phyloP scores from a whole-genome alignment of 2,797 vertebrate species.

The Pantherophis vulpinus region DNA sequence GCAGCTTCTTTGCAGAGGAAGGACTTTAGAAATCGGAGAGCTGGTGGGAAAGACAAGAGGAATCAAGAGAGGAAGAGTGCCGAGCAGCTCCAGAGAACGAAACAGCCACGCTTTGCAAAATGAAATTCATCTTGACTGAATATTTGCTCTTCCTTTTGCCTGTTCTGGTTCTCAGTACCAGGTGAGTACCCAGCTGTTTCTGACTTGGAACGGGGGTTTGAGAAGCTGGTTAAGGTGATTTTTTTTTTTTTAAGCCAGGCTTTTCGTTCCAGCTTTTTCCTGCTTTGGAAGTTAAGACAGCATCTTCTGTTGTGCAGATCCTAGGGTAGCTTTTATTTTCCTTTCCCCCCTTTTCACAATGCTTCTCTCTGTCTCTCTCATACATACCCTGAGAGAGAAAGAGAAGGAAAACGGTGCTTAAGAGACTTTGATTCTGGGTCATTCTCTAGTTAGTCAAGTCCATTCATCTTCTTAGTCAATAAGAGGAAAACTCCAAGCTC shows the following conservation, averaged over 20 bases:
- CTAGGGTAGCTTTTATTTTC: neutral
- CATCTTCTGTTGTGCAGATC: neutral
- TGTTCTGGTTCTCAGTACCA: slow-evolving; percentile 64
- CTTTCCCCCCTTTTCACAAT: neutral
- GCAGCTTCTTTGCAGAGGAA: slow-evolving; percentile 23
- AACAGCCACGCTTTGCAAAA: slow-evolving; percentile 41
- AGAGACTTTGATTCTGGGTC: neutral
- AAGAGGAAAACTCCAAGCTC: neutral
- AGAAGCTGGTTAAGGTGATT: neutral
- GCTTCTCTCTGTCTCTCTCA: neutral
- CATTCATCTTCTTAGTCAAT: neutral
- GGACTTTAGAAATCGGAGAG: slow-evolving; percentile 28
- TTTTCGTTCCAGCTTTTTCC: neutral
- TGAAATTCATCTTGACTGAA: slow-evolving; percentile 69
- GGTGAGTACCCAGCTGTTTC: slow-evolving; percentile 67
- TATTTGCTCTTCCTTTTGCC: slow-evolving; percentile 71
- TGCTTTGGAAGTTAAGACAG: slow-evolving; percentile 37
- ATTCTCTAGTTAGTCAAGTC: neutral
- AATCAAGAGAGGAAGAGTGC: neutral
- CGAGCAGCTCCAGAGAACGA: neutral
- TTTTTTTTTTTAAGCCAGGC: neutral
- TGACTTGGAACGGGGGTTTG: neutral
- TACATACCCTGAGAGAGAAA: neutral
- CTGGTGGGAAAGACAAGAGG: slow-evolving; percentile 15
- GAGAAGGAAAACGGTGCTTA: neutral